Conservation (phyloP, 2,113 vertebrate species). For the Cygnus atratus region DNA sequence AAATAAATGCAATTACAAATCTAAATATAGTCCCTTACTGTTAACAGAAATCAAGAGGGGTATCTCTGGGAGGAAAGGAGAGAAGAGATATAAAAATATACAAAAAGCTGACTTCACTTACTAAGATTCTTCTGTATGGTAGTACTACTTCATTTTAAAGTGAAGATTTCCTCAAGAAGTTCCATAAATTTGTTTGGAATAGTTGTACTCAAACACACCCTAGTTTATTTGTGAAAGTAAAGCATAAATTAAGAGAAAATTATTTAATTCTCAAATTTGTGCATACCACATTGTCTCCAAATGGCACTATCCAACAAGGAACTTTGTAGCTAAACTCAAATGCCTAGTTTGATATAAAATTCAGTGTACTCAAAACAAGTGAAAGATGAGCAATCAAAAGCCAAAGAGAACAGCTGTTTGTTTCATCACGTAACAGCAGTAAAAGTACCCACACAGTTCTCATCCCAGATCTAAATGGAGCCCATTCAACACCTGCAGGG, state of each 20-base stretch:
- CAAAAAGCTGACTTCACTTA: background rate
- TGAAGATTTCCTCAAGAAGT: background rate
- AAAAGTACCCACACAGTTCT: background rate
- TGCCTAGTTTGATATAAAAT: background rate
- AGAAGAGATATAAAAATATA: background rate
- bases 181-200: background rate
- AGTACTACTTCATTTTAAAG: background rate
- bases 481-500: background rate
- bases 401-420: background rate
- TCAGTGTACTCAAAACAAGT: background rate
- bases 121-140: background rate
- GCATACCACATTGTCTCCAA: background rate
- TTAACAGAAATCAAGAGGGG: background rate
- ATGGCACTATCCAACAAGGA: background rate
- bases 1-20: constrained; percentile 25
- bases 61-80: background rate
- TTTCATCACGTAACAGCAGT: fast-evolving
- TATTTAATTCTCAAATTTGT: background rate
- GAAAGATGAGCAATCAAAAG: background rate
- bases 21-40: constrained; percentile 24
- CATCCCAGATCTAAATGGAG: background rate
- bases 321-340: background rate
- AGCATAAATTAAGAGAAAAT: background rate
- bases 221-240: background rate
- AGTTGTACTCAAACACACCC: background rate